These are phyloP conservation scores for Anas capensis DNA, from an alignment of 2,797 vertebrate genomes.

Conservation along the genomic window DNA sequence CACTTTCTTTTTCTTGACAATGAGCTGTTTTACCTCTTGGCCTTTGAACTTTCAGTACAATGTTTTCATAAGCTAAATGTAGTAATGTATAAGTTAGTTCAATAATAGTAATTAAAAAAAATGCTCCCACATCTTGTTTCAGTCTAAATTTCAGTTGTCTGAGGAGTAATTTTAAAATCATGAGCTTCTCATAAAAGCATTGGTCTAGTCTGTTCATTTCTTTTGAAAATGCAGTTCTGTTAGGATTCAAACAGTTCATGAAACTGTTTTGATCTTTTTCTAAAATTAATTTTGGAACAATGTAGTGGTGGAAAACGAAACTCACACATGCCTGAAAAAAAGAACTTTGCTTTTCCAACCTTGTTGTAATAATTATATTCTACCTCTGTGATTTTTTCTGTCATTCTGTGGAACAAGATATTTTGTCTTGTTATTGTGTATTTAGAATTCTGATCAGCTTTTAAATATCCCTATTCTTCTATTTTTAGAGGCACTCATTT, in stretches of 20 bases:
- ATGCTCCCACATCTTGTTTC: fast-evolving
- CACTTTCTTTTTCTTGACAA: background rate
- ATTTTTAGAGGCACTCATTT: slow-evolving; percentile 88
- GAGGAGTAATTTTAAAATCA: background rate
- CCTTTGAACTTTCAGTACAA: background rate
- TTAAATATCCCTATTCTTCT: background rate
- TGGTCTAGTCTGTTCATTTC: background rate
- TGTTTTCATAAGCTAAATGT: background rate
- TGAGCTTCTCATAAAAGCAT: background rate
- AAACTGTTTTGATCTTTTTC: background rate
- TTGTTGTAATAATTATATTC: background rate
- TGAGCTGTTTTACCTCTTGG: background rate
- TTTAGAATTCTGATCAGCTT: background rate
- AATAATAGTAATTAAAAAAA: background rate
- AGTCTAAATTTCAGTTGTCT: background rate
- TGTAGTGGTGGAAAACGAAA: background rate
- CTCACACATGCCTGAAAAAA: background rate
- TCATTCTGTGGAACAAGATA: background rate
- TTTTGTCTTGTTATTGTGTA: background rate
- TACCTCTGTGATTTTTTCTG: background rate
- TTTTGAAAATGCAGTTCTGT: background rate
- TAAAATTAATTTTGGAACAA: background rate
- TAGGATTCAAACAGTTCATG: background rate
- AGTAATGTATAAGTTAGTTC: background rate
- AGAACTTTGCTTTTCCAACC: background rate